Evolutionary conservation across 35 echinoderm and acorn worm species (phyloP), one percentile per base, ranked within the genome.

Genomic region (Heliocidaris erythrogramma): DNA sequence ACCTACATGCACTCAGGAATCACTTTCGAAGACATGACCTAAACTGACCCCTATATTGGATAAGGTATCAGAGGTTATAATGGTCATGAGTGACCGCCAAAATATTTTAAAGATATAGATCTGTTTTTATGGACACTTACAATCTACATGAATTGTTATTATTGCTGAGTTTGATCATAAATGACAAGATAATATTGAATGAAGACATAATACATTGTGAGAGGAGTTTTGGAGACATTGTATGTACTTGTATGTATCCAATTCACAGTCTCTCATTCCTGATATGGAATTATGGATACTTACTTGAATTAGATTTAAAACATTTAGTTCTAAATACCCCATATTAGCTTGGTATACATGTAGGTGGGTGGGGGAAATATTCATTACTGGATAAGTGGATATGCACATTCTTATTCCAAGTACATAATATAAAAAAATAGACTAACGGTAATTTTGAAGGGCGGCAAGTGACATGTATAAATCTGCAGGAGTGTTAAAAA

Each of bases 21-120:
- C 87, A 47, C 47, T 89, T 89, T 89, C 87, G 87, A 89, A 89
- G 30, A 89, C 87, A 89, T 48, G 87, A 89, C 87, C 87, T 48
- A 31, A 48, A n/a, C 0, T 89, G 87, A 89, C 87, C 87, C 29
- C 87, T 17, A 89, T 89, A 89, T 89, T 89, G 65, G 18, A 78
- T 78, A 21, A 78, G 65, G 65, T 78, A 78, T 24, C 21, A 78
- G 65, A n/a, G 65, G 65, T 78, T 78, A 78, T 5, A 78, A 21
- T 78, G 65, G 65, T 29, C 65, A 78, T 21, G 65, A 78, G 21
- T 78, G 65, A 78, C 65, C 87, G 42, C 9, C 4, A 32, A 89
- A 48, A 48, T 89, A 32, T 47, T 48, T 48, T 42, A 27, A 89
- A 32, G 31, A 47, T 47, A 29, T 14, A 48, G 13, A 89, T 89